Conservation (phyloP, 1,140 invertebrate species). For the Tetramorium simillimum region DNA sequence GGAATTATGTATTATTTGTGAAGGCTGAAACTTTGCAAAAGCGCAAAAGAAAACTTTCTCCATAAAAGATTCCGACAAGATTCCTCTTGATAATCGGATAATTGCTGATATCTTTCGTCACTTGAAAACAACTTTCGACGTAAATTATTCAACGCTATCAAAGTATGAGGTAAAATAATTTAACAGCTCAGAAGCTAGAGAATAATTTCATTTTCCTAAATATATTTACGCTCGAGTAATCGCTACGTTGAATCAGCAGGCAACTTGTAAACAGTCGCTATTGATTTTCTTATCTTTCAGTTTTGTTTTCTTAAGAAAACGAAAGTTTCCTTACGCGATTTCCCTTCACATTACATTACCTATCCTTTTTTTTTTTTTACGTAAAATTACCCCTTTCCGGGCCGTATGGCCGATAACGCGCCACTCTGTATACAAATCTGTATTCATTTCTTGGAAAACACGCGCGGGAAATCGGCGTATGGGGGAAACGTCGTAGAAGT, state of each 20-base stretch:
- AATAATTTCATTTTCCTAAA: background rate
- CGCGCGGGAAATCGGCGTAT: background rate
- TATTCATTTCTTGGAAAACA: background rate
- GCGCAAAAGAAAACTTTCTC: background rate
- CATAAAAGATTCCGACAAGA: background rate
- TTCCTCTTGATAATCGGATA: background rate
- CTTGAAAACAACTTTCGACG: background rate
- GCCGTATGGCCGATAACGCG: background rate
- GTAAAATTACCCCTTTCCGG: background rate
- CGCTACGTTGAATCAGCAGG: background rate
- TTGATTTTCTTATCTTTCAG: background rate
- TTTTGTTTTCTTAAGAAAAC: background rate
- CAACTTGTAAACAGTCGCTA: background rate
- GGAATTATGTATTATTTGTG: too few relatives aligned
- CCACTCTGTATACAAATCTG: slow-evolving; percentile 11
- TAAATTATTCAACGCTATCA: background rate
- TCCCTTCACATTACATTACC: background rate
- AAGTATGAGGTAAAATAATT: background rate
- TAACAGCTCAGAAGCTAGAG: background rate
- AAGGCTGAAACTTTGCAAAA: background rate
- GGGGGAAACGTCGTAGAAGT: background rate
- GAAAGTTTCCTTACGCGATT: background rate
- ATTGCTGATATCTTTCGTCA: too few relatives aligned
- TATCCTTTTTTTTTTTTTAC: background rate
- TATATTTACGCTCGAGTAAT: background rate